phyloP scores from a whole-genome alignment of 2,888 invertebrate species.

The Drosophila lutescens region DNA sequence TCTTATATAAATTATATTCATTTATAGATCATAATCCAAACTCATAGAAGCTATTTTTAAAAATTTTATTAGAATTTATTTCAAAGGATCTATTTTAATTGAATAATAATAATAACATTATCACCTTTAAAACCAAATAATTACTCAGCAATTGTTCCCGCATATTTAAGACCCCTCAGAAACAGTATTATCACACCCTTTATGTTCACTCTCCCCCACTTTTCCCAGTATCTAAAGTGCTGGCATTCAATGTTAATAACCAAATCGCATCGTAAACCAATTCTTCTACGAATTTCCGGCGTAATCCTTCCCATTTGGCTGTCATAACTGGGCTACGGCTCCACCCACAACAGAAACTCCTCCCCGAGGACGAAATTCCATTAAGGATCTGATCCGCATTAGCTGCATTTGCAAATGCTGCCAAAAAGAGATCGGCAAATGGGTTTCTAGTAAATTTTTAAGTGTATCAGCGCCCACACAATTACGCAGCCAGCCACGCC shows the following conservation, averaged over 20 bases:
- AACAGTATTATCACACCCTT: slow-evolving; percentile 5
- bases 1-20: too few relatives aligned
- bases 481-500: slow-evolving; percentile 52
- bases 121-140: not conserved
- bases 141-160: not conserved
- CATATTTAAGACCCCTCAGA: not conserved
- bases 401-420: slow-evolving; percentile 15
- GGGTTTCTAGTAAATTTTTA: slow-evolving; percentile 19
- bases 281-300: not conserved
- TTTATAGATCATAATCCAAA: too few relatives aligned
- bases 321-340: slow-evolving; percentile 24
- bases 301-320: slow-evolving; percentile 29
- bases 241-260: slow-evolving; percentile 11
- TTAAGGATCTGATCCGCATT: slow-evolving; percentile 18
- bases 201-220: not conserved
- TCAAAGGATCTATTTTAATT: not conserved
- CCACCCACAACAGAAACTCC: slow-evolving; percentile 13
- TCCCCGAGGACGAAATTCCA: not conserved
- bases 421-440: slow-evolving; percentile 21
- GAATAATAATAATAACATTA: not conserved
- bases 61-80: not conserved
- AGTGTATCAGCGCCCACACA: slow-evolving; percentile 70
- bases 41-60: not conserved
- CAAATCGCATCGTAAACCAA: slow-evolving; percentile 23
- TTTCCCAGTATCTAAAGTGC: not conserved